Base-by-base conservation (phyloP, 1,140 invertebrate genomes). In the Triops longicaudatus region DNA sequence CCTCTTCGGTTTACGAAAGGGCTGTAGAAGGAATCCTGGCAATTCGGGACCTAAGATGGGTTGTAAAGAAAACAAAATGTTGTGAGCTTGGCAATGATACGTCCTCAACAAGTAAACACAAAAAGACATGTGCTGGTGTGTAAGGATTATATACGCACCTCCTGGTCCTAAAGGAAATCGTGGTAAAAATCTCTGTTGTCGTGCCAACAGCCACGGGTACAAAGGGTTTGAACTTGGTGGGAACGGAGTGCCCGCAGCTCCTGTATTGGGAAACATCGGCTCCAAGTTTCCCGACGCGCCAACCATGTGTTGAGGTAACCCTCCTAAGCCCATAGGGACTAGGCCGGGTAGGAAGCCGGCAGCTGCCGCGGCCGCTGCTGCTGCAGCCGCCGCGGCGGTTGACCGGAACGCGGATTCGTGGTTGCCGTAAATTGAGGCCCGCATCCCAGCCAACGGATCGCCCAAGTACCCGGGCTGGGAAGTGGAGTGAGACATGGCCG, bases 1-100 rank as follows among this genome's bases (percentile, higher is more conserved):
- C 84, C 98, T 87, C 86, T 99, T 99, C 76, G 97, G 97, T 86
- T 99, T 99, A 76, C 97, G 89, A 86, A 98, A 98, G 27, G 96
- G 96, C 83, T 96, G 95, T 27, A 98, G 89, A 5, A 98, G 89
- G 83, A 98, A 95, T 11, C 93, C 93, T 28, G 93, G 89, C 82
- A 94, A 91, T 80, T 94, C 92, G 37, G 93, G 92, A 85, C 92
- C 93, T 94, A 87, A 12, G 85, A 87, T 63, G 79, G 81, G 73
- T 72, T 79, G 17, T n/a, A 14, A 63, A 63, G 43, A 11, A 63
- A n/a, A 63, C 31, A 37, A 37, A 37, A 7, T 37, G 31, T 37
- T 7, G 31, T 37, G 2, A 37, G 31, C 31, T 37, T 37, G 2
- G 31, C 2, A 4, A 37, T 37, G 31, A 37, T 37, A 37, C 31